These are phyloP conservation scores for Fissipunctia ypsillon DNA, from an alignment of 2,888 invertebrate genomes.

Conservation along the genomic window DNA sequence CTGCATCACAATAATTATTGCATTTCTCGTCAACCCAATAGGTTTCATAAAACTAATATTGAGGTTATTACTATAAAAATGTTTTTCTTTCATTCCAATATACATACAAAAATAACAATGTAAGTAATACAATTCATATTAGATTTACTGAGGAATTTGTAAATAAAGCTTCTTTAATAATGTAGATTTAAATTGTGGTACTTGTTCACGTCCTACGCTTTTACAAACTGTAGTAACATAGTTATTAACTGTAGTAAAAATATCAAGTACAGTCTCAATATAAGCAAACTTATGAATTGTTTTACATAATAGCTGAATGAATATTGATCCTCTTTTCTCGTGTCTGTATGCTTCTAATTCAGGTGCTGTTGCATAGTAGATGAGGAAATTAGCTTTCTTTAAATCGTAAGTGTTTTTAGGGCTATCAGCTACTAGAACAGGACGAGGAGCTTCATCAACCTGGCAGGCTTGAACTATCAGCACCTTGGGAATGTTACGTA, in stretches of 20 bases:
- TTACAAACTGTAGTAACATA: slow-evolving; percentile 75
- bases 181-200: slow-evolving; percentile 81
- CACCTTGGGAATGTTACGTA: slow-evolving; percentile 83
- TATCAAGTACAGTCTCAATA: slow-evolving; percentile 80
- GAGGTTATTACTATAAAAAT: neutral
- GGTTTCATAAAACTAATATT: neutral
- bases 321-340: slow-evolving; percentile 81
- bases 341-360: slow-evolving; percentile 84
- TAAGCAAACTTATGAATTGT: slow-evolving; percentile 73
- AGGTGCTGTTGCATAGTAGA: slow-evolving; percentile 87
- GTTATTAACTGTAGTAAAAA: slow-evolving; percentile 83
- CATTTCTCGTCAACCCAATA: neutral
- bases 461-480: slow-evolving; percentile 87
- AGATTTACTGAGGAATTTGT: slow-evolving; percentile 61
- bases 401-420: slow-evolving; percentile 71
- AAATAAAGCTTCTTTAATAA: slow-evolving; percentile 84
- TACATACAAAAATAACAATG: neutral
- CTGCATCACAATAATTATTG: slow-evolving; percentile 11
- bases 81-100: slow-evolving; percentile 23
- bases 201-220: slow-evolving; percentile 74
- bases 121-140: neutral
- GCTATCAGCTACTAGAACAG: slow-evolving; percentile 78
- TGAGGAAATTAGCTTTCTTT: slow-evolving; percentile 81
- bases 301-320: slow-evolving; percentile 83
- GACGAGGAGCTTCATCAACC: slow-evolving; percentile 72